Evolutionary conservation across 2,888 invertebrate genomes (phyloP).

Genomic region (Drosophila pseudotalamancana): DNA sequence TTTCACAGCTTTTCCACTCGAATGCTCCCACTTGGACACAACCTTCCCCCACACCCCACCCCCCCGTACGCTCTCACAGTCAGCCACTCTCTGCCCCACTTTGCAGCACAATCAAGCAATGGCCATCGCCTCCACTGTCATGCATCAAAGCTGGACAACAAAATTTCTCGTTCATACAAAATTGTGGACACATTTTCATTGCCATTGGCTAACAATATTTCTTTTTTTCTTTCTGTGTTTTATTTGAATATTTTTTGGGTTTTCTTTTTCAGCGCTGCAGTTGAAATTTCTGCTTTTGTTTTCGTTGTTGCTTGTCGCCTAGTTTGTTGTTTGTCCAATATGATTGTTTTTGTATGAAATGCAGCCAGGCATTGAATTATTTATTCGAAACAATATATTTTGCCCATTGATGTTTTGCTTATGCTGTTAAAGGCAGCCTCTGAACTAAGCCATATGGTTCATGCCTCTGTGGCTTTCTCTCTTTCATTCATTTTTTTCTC

Average conservation of each 20-base stretch:
- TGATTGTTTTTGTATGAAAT: slow-evolving; percentile 48
- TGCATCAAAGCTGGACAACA: slow-evolving; percentile 47
- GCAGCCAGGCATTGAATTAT: slow-evolving; percentile 48
- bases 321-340: slow-evolving; percentile 10
- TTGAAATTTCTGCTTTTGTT: slow-evolving; percentile 1
- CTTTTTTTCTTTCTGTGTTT: slow-evolving; percentile 10
- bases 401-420: slow-evolving; percentile 49
- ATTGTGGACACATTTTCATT: slow-evolving; percentile 45
- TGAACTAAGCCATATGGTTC: slow-evolving; percentile 29
- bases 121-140: slow-evolving; percentile 31
- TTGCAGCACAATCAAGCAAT: slow-evolving; percentile 29
- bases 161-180: slow-evolving; percentile 54
- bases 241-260: slow-evolving; percentile 7
- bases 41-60: not conserved
- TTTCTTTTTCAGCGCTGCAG: too few relatives aligned
- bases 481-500: slow-evolving; percentile 14
- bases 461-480: slow-evolving; percentile 18
- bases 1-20: slow-evolving; percentile 46
- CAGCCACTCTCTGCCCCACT: not conserved
- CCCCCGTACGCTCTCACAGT: not conserved
- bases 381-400: slow-evolving; percentile 42
- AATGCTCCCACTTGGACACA: not conserved
- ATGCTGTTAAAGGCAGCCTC: slow-evolving; percentile 34
- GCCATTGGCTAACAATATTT: slow-evolving; percentile 18
- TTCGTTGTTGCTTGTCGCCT: slow-evolving; percentile 4